Evolutionary conservation across 2,888 invertebrate species (phyloP).

Genomic region (Bimastos eiseni): DNA sequence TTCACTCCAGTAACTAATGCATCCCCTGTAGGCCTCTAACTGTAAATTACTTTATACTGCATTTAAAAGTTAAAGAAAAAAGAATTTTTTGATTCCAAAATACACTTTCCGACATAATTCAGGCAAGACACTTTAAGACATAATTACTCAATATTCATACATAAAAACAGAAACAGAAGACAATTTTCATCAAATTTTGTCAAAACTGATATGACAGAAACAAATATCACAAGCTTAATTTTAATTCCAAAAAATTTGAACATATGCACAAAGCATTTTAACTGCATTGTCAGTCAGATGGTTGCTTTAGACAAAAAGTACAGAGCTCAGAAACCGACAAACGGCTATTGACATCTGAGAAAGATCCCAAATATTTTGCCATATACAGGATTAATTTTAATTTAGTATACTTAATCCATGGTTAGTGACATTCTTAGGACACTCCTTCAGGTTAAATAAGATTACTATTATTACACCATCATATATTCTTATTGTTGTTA

Average conservation of each 20-base stretch:
- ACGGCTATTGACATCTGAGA: neutral
- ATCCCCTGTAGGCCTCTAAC: neutral
- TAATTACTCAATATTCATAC: neutral
- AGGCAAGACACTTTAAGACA: neutral
- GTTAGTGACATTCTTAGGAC: neutral
- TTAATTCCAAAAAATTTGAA: neutral
- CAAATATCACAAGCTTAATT: neutral
- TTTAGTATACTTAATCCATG: neutral
- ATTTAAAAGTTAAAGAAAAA: neutral
- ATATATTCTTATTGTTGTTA: neutral
- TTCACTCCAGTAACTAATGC: neutral
- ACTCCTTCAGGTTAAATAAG: neutral
- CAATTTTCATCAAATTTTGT: neutral
- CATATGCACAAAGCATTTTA: neutral
- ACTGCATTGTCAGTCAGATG: neutral
- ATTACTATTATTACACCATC: neutral
- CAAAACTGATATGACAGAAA: neutral
- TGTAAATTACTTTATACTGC: neutral
- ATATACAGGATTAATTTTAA: neutral
- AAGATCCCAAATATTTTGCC: neutral
- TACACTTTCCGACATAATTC: too few species aligned
- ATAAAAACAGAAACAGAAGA: neutral
- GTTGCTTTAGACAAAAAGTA: too few species aligned
- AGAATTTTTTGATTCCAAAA: neutral
- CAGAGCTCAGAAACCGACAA: neutral